Percentiles rank a stretch among this genome's conserved stretches.
These are phyloP conservation scores for Andrena bucephala DNA, from an alignment of 2,888 invertebrate genomes.

Conservation along the genomic window DNA sequence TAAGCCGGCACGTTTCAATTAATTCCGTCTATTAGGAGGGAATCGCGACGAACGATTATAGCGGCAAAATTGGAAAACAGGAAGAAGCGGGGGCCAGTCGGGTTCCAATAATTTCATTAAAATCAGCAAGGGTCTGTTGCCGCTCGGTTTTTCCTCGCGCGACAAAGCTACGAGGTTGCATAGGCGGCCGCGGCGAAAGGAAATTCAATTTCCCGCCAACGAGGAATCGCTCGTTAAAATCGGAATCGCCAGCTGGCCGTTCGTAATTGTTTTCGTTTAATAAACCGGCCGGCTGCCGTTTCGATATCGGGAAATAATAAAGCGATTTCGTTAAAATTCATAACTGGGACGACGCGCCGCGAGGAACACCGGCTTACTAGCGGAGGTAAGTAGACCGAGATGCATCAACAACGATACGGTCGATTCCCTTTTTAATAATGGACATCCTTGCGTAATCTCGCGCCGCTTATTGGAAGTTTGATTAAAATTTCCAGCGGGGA, in stretches of 20 bases:
- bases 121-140: conserved; percentile 30
- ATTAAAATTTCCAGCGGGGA: conserved; percentile 54
- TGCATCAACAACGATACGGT: conserved; percentile 37
- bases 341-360: conserved; percentile 7
- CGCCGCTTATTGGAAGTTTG: conserved; percentile 56
- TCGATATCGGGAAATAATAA: conserved; percentile 50
- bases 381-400: conserved; percentile 36
- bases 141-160: conserved; percentile 2
- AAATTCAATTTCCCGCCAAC: conserved; percentile 46
- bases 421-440: conserved; percentile 64
- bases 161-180: neutral
- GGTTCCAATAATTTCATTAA: conserved; percentile 66
- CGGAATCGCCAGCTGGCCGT: conserved; percentile 25
- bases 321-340: conserved; percentile 46
- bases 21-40: conserved; percentile 59
- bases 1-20: conserved; percentile 59
- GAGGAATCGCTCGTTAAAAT: conserved; percentile 35
- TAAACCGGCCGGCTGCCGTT: conserved; percentile 26
- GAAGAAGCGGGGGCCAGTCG: conserved; percentile 35
- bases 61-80: conserved; percentile 13
- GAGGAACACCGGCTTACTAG: conserved; percentile 8
- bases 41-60: conserved; percentile 49
- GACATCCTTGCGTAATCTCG: conserved; percentile 40
- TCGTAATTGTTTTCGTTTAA: conserved; percentile 52
- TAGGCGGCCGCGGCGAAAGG: neutral